Base-by-base conservation (phyloP, 2,888 invertebrate genomes). In the Ormyrus nitidulus region DNA sequence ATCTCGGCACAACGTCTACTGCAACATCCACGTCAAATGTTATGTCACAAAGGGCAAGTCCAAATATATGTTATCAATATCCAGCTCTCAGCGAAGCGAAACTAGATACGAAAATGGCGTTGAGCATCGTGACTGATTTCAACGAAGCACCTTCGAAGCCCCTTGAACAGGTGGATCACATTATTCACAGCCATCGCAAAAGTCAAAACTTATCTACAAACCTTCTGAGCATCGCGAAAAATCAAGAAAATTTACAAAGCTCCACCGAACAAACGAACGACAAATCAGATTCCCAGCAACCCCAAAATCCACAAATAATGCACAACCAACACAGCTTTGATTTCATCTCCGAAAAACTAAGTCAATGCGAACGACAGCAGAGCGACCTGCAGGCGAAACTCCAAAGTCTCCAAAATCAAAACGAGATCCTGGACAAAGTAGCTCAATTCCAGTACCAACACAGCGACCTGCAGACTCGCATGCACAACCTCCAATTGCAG, bases 141-240 rank as follows among this genome's bases (percentile, higher is more conserved):
- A 86, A 85, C 4, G 89, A 89, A 4, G 79, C 70, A 54, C 66
- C 85, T 0, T 77, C 70, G 6, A 90, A 89, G 65, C 85, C 86
- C 5, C 77, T 84, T 34, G 89, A 90, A 6, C 89, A 90, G 51
- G 85, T 87, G 0, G 90, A 90, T 79, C 90, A 90, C 58, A 90
- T 90, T 58, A 90, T 90, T 48, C 90, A 90, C 74, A 90, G 90
- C 68, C 89, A 89, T 73, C 87, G 88, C 44, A 90, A 89, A 78
- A 88, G 87, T 64, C 89, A 90, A 46, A 87, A 86, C 44, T 61
- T 81, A 4, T 82, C 86, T 0, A 76, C 84, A 1, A 87, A 83
- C 71, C 79, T 88, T 9, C 77, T 89, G 19, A 87, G 87, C 4
- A 87, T 88, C 59, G 87, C 86, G 64, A 90, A 89, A 69, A 88